Percentiles rank a stretch among this genome's conserved stretches.
These are phyloP conservation scores for Conopomorpha cramerella DNA, from an alignment of 1,140 invertebrate genomes.

Conservation along the genomic window DNA sequence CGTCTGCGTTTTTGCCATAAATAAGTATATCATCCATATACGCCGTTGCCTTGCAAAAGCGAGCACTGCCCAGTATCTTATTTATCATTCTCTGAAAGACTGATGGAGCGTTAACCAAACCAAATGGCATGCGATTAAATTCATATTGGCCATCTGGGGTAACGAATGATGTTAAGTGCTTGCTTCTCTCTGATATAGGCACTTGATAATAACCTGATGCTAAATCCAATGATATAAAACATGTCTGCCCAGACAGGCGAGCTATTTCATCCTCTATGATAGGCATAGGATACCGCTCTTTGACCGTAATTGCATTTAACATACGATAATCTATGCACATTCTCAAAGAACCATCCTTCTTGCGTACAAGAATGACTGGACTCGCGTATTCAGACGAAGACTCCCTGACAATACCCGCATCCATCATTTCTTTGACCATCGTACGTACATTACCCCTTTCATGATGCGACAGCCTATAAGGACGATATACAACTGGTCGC, in stretches of 20 bases:
- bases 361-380: slow-evolving; percentile 8
- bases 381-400: slow-evolving; percentile 14
- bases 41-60: neutral
- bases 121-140: slow-evolving; percentile 3
- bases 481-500: slow-evolving; percentile 10
- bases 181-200: slow-evolving; percentile 10
- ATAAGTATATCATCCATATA: too few species aligned
- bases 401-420: slow-evolving; percentile 19
- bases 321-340: slow-evolving; percentile 2
- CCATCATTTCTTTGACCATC: slow-evolving; percentile 2
- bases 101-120: neutral
- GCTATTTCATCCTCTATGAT: slow-evolving; percentile 29
- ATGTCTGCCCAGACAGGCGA: slow-evolving; percentile 17
- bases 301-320: slow-evolving; percentile 3
- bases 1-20: too few species aligned
- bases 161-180: too few species aligned
- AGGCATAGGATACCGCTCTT: slow-evolving; percentile 4
- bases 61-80: neutral
- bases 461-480: slow-evolving; percentile 5
- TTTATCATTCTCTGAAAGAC: slow-evolving; percentile 2
- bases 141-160: slow-evolving; percentile 2
- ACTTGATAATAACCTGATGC: slow-evolving; percentile 61
- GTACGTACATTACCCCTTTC: neutral
- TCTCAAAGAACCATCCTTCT: slow-evolving; percentile 8
- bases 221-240: slow-evolving; percentile 47